Conservation (phyloP, 2,113 vertebrate genomes). For the Melanotaenia duboulayi region DNA sequence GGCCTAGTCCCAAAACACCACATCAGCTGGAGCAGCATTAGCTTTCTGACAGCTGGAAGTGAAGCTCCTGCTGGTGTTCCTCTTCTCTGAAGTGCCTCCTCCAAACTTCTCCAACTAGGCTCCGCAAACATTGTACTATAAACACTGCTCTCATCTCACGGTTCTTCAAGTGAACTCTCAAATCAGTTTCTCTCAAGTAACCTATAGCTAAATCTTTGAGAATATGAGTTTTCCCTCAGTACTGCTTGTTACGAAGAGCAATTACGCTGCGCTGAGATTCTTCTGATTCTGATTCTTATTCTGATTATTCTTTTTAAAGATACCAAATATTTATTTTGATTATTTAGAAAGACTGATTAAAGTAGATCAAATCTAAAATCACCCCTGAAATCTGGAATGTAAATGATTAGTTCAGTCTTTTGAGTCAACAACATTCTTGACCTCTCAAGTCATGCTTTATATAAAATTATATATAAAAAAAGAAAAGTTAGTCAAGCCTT, state of each 20-base stretch:
- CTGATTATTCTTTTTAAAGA: neutral
- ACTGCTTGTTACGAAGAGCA: neutral
- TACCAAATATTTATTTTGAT: neutral
- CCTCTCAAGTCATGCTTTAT: no score
- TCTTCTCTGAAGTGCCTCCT: constrained; percentile 66
- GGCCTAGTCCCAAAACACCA: constrained; percentile 61
- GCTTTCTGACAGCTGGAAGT: constrained; percentile 69
- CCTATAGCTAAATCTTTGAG: constrained; percentile 17
- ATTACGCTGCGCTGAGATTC: neutral
- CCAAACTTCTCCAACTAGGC: constrained; percentile 64
- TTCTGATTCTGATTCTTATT: no score
- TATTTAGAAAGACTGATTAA: no score
- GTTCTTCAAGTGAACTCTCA: constrained; percentile 34
- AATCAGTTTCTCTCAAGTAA: constrained; percentile 17
- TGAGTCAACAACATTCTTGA: no score
- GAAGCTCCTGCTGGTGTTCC: constrained; percentile 48
- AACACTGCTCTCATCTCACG: constrained; percentile 27
- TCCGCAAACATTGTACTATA: constrained; percentile 18
- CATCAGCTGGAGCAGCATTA: constrained; percentile 49
- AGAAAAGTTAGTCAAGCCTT: neutral
- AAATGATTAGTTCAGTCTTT: neutral
- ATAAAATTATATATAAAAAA: no score
- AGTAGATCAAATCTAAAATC: neutral
- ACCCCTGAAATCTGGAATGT: neutral
- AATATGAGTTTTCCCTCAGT: neutral